Evolutionary conservation across 2,797 vertebrate species (phyloP).

Genomic region (Pseudocheirus occidentalis): DNA sequence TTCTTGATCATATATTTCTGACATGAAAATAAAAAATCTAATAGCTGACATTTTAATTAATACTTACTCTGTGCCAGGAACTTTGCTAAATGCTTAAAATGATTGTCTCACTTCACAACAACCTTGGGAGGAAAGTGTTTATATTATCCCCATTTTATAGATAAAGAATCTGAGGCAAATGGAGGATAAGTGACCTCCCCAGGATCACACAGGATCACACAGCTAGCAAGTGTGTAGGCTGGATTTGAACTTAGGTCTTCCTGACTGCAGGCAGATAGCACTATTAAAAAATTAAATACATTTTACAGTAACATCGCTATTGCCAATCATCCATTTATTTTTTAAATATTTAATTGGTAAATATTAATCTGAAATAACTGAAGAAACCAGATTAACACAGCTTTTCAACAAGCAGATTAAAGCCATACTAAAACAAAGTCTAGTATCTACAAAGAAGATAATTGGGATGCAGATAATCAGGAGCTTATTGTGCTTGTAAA

Average conservation of each 20-base stretch:
- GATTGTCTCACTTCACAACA: background rate
- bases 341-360: conserved; percentile 57
- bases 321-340: conserved; percentile 36
- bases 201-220: background rate
- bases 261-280: conserved; percentile 14
- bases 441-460: conserved; percentile 28
- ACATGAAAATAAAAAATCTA: background rate
- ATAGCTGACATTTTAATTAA: background rate
- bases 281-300: background rate
- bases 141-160: background rate
- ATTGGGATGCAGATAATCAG: conserved; percentile 45
- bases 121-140: background rate
- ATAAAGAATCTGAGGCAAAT: background rate
- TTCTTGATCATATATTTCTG: background rate
- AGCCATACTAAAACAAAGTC: conserved; percentile 52
- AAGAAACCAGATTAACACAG: background rate
- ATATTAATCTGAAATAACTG: conserved; percentile 59
- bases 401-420: conserved; percentile 48
- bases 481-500: conserved; percentile 34
- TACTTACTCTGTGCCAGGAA: background rate
- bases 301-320: conserved; percentile 39
- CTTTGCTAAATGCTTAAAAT: background rate
- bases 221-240: background rate
- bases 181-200: background rate
- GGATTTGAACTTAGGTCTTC: background rate